These are phyloP conservation scores for Isurus oxyrinchus DNA, from an alignment of 2,113 vertebrate species.

Conservation along the genomic window DNA sequence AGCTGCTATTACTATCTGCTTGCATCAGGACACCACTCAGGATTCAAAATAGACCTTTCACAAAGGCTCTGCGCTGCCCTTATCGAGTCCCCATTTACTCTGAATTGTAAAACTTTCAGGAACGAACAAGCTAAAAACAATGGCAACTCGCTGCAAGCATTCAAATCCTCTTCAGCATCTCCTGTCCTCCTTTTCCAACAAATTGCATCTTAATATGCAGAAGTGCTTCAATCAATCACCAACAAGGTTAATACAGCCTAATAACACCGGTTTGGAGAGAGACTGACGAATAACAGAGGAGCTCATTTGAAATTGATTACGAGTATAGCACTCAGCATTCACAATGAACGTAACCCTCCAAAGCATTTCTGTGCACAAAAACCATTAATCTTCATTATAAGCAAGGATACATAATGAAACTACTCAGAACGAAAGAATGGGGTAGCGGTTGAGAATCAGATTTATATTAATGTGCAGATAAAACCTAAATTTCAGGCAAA, in stretches of 20 bases:
- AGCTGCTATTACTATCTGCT: conserved; percentile 14
- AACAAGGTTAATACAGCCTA: conserved; percentile 68
- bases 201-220: conserved; percentile 60
- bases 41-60: conserved; percentile 14
- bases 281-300: conserved; percentile 62
- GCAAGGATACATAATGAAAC: conserved; percentile 64
- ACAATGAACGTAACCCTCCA: conserved; percentile 67
- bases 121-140: conserved; percentile 34
- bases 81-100: background rate
- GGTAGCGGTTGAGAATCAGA: conserved; percentile 51
- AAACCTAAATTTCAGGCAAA: background rate
- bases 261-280: conserved; percentile 65
- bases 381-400: conserved; percentile 74
- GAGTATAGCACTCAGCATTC: conserved; percentile 52
- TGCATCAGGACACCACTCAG: background rate
- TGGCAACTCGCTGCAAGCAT: conserved; percentile 42
- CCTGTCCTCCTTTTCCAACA: conserved; percentile 63
- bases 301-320: conserved; percentile 69
- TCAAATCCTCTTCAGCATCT: conserved; percentile 47
- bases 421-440: conserved; percentile 62
- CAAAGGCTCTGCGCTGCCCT: background rate
- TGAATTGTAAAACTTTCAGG: conserved; percentile 4
- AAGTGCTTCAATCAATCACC: conserved; percentile 69
- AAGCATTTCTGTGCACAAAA: conserved; percentile 61
- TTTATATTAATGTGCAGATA: conserved; percentile 31